These are phyloP conservation scores for Cabera pusaria DNA, from an alignment of 2,888 invertebrate genomes.

Conservation along the genomic window DNA sequence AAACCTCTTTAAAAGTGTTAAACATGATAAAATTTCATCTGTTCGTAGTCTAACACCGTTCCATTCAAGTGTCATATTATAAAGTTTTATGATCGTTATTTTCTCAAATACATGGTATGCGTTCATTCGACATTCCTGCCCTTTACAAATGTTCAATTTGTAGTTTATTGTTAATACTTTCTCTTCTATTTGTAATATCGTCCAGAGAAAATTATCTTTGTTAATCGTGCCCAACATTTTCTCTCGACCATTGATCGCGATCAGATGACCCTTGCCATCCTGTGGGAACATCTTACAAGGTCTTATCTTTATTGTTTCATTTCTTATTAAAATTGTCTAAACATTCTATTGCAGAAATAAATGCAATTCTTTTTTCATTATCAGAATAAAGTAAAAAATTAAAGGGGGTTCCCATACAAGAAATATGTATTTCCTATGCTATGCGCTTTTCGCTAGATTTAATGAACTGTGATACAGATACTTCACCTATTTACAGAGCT, in stretches of 20 bases:
- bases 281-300: constrained; percentile 47
- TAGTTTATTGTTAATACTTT: constrained; percentile 26
- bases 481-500: too few species aligned
- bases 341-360: constrained; percentile 3
- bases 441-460: too few species aligned
- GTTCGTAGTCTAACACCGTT: constrained; percentile 33
- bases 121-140: constrained; percentile 6
- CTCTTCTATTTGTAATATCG: constrained; percentile 38
- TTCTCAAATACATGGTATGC: constrained; percentile 8
- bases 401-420: too few species aligned
- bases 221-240: constrained; percentile 69
- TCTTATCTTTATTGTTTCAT: constrained; percentile 29
- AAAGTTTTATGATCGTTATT: constrained; percentile 14
- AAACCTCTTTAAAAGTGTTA: constrained; percentile 34
- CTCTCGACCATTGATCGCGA: constrained; percentile 53
- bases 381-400: too few species aligned
- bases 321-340: constrained; percentile 8
- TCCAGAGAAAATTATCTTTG: constrained; percentile 45
- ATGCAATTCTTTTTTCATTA: too few species aligned
- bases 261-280: constrained; percentile 63
- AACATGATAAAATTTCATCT: constrained; percentile 28
- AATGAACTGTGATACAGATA: too few species aligned
- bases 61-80: constrained; percentile 33
- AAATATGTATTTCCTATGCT: too few species aligned
- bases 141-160: constrained; percentile 21